Evolutionary conservation across 2,888 invertebrate species (phyloP).

Genomic region (Dicranocentrus wangi): DNA sequence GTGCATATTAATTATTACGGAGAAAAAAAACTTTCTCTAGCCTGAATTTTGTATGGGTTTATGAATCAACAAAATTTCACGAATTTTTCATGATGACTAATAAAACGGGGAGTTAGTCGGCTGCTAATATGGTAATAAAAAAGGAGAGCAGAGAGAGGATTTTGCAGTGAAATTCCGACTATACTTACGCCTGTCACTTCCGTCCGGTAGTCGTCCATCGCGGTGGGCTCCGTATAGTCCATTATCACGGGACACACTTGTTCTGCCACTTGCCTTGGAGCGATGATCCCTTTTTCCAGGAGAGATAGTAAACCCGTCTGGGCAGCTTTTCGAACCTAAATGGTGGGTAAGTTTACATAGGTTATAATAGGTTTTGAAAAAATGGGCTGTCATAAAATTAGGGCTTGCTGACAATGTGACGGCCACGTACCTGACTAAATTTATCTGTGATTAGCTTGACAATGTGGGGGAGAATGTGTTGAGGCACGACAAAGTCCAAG

Average conservation of each 20-base stretch:
- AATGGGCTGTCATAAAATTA: no score
- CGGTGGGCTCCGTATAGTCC: conserved; percentile 77
- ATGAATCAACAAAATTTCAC: no score
- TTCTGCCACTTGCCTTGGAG: conserved; percentile 79
- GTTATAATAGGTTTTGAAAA: no score
- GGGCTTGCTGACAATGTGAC: no score
- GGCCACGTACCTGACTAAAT: conserved; percentile 78
- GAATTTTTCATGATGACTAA: no score
- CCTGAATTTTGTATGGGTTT: no score
- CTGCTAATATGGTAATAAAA: no score
- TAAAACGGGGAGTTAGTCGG: no score
- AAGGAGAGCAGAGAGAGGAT: no score
- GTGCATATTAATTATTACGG: no score
- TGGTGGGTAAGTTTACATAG: conserved; percentile 1
- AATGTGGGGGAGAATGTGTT: conserved; percentile 80
- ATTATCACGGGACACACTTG: conserved; percentile 81
- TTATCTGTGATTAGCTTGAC: conserved; percentile 79
- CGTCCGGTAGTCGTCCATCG: conserved; percentile 78
- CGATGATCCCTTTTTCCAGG: conserved; percentile 80
- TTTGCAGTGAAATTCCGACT: no score
- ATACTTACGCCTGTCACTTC: conserved; percentile 79
- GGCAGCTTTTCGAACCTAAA: conserved; percentile 82
- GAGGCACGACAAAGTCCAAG: conserved; percentile 77
- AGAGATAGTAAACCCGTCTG: conserved; percentile 80
- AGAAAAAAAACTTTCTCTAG: no score